Evolutionary conservation across 2,888 invertebrate species (phyloP).

Genomic region (Drosophila subquinaria): DNA sequence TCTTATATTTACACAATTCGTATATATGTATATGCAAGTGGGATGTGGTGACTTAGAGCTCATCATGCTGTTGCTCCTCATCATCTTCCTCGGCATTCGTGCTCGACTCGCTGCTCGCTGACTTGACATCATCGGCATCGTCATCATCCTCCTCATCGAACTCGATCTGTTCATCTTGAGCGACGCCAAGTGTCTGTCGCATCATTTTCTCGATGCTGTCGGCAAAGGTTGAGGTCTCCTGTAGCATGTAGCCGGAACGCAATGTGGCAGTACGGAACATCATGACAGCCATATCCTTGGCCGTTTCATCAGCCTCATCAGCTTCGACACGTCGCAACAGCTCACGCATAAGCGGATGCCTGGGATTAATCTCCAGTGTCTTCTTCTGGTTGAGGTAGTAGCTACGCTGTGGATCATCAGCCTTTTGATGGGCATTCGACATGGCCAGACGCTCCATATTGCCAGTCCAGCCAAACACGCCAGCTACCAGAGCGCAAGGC

Average conservation of each 20-base stretch:
- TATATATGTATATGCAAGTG: conserved; percentile 30
- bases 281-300: conserved; percentile 94
- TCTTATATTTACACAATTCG: conserved; percentile 64
- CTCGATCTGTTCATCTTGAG: conserved; percentile 89
- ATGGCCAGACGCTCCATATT: conserved; percentile 99
- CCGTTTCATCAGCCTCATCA: conserved; percentile 91
- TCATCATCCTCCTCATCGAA: conserved; percentile 86
- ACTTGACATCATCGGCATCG: conserved; percentile 82
- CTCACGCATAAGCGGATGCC: conserved; percentile 97
- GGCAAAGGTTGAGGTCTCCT: conserved; percentile 95
- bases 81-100: conserved; percentile 84
- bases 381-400: conserved; percentile 97
- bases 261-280: conserved; percentile 97
- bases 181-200: conserved; percentile 91
- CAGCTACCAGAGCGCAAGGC: conserved; percentile 98
- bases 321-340: conserved; percentile 92
- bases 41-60: conserved; percentile 86
- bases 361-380: conserved; percentile 98
- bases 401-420: conserved; percentile 95
- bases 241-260: conserved; percentile 96
- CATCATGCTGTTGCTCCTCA: conserved; percentile 87
- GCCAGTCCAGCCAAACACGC: conserved; percentile 99
- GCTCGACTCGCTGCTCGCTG: conserved; percentile 84
- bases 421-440: conserved; percentile 98
- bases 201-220: conserved; percentile 96